phyloP scores from a whole-genome alignment of 1,140 invertebrate genomes.

The Grapholita molesta region DNA sequence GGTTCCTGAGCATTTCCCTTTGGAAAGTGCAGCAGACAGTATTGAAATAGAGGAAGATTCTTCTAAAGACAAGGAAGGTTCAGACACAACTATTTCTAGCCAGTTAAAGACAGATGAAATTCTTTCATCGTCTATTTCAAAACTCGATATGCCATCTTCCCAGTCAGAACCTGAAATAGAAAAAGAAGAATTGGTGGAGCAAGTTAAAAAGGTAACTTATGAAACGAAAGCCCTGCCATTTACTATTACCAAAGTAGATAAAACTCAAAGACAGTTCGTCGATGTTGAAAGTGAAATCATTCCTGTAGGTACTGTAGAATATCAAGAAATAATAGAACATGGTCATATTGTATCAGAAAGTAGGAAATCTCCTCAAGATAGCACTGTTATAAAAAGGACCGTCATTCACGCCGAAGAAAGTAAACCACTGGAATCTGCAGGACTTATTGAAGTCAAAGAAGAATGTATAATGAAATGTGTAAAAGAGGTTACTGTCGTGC shows the following conservation, averaged over 20 bases:
- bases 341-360: slow-evolving; percentile 34
- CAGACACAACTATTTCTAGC: slow-evolving; percentile 69
- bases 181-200: slow-evolving; percentile 50
- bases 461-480: slow-evolving; percentile 57
- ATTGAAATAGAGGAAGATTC: slow-evolving; percentile 68
- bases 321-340: slow-evolving; percentile 64
- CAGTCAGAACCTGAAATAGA: slow-evolving; percentile 54
- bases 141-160: slow-evolving; percentile 62
- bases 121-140: slow-evolving; percentile 68
- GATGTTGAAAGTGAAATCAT: slow-evolving; percentile 75
- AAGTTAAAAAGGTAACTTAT: slow-evolving; percentile 36
- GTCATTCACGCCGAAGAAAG: slow-evolving; percentile 37
- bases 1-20: slow-evolving; percentile 71
- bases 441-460: slow-evolving; percentile 43
- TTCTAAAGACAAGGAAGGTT: slow-evolving; percentile 58
- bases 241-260: slow-evolving; percentile 60
- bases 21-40: slow-evolving; percentile 60
- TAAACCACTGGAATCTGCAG: slow-evolving; percentile 23
- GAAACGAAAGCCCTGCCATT: slow-evolving; percentile 56
- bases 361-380: slow-evolving; percentile 32
- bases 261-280: slow-evolving; percentile 60
- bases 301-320: slow-evolving; percentile 66
- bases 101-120: slow-evolving; percentile 66
- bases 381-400: slow-evolving; percentile 40
- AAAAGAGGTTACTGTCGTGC: slow-evolving; percentile 53